Conservation (phyloP, 2,888 invertebrate species). For the Apomyelois bistriatella region DNA sequence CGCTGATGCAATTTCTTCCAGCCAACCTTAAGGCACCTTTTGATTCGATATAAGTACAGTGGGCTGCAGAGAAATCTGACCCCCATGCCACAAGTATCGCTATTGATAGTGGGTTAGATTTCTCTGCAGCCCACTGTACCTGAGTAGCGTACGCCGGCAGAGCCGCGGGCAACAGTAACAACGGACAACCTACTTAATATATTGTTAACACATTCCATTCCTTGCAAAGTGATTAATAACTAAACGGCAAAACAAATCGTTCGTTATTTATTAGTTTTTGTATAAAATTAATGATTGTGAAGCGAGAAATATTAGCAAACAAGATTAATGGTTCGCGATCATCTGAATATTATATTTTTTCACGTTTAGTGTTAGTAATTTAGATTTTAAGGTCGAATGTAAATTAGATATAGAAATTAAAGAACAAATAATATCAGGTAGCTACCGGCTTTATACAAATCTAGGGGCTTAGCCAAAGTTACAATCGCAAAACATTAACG, state of each 20-base stretch:
- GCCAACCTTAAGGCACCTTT: too few relatives aligned
- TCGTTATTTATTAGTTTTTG: constrained; percentile 2
- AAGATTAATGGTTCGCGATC: constrained; percentile 7
- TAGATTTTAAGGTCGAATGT: neutral
- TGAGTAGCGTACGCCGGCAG: too few relatives aligned
- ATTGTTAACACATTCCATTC: neutral
- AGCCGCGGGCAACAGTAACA: too few relatives aligned
- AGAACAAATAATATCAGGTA: neutral
- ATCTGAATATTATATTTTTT: neutral
- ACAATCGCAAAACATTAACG: too few relatives aligned
- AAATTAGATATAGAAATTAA: neutral
- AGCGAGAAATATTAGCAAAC: constrained; percentile 2
- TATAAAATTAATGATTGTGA: constrained; percentile 8
- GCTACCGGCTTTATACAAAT: too few relatives aligned
- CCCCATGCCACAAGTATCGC: too few relatives aligned
- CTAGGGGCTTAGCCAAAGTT: too few relatives aligned
- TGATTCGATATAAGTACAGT: too few relatives aligned
- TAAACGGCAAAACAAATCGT: neutral
- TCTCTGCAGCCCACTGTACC: too few relatives aligned
- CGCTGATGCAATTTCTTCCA: too few relatives aligned
- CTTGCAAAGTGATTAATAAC: constrained; percentile 6
- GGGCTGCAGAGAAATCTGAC: too few relatives aligned
- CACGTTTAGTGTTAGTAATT: neutral
- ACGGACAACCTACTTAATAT: neutral
- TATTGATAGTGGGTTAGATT: too few relatives aligned